Conservation (phyloP, 2,797 vertebrate genomes). For the Scarus forsteni region DNA sequence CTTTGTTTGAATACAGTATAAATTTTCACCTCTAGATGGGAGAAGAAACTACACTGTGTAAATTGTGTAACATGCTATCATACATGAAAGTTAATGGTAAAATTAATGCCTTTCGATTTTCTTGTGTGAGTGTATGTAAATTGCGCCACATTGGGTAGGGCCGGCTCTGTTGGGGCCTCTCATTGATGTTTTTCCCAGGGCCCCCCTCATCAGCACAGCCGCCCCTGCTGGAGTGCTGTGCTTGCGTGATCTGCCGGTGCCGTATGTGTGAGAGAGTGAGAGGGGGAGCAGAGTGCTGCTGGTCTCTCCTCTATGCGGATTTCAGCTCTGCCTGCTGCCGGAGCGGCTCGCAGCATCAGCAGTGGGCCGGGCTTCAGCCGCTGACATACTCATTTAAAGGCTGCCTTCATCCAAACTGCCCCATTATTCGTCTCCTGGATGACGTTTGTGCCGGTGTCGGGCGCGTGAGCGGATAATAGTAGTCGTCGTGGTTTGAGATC, state of each 20-base stretch:
- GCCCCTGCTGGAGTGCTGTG: slow-evolving; percentile 3
- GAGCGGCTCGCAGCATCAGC: slow-evolving; percentile 43
- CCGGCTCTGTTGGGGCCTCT: too few relatives aligned
- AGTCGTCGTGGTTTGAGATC: slow-evolving; percentile 23
- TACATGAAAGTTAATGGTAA: too few relatives aligned
- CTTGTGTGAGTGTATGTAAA: too few relatives aligned
- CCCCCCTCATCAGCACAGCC: too few relatives aligned
- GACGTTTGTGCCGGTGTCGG: background rate
- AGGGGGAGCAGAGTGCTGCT: slow-evolving; percentile 48
- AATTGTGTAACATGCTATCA: too few relatives aligned
- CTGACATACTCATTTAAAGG: slow-evolving; percentile 10
- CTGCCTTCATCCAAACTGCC: background rate
- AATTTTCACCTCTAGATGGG: too few relatives aligned
- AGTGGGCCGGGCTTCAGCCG: slow-evolving; percentile 38
- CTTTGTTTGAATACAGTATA: too few relatives aligned
- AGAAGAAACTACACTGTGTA: too few relatives aligned
- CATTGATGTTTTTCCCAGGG: too few relatives aligned
- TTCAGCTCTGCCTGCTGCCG: slow-evolving; percentile 57
- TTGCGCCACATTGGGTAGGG: too few relatives aligned
- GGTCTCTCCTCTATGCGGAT: slow-evolving; percentile 76
- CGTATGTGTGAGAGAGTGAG: slow-evolving; percentile 51
- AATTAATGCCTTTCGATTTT: too few relatives aligned
- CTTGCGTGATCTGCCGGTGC: slow-evolving; percentile 54
- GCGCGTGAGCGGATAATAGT: slow-evolving; percentile 1
- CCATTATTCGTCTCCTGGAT: background rate